Evolutionary conservation across 1,140 invertebrate species (phyloP).

Genomic region (Nautilus pompilius): DNA sequence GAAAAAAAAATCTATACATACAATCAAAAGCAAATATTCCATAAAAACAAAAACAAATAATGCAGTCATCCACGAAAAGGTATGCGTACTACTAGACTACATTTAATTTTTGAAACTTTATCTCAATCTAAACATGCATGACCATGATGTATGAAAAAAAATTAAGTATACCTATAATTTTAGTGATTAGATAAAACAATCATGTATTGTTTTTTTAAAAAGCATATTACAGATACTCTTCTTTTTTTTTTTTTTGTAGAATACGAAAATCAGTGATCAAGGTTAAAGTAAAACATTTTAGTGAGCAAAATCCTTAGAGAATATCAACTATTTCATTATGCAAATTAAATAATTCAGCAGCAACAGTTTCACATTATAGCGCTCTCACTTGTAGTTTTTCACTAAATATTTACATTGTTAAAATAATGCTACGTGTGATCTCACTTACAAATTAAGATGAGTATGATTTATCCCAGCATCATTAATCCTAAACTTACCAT

Average conservation of each 20-base stretch:
- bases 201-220: too few relatives aligned
- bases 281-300: too few relatives aligned
- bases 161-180: too few relatives aligned
- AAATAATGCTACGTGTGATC: neutral
- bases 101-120: neutral
- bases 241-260: too few relatives aligned
- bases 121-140: neutral
- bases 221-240: too few relatives aligned
- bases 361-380: neutral
- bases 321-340: too few relatives aligned
- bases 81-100: neutral
- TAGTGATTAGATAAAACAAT: too few relatives aligned
- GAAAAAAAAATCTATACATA: neutral
- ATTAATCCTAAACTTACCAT: slow-evolving; percentile 66
- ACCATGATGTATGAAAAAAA: neutral
- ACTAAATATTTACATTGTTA: neutral
- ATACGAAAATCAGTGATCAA: too few relatives aligned
- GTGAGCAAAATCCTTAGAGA: too few relatives aligned
- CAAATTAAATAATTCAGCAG: neutral
- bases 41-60: neutral
- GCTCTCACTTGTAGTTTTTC: neutral
- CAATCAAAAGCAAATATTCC: neutral
- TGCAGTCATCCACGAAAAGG: neutral
- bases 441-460: neutral
- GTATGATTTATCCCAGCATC: neutral